A percentile compares a stretch with the other conserved stretches of the same genome.
Conservation (phyloP, 2,888 invertebrate species). For the Thereva nobilitata region DNA sequence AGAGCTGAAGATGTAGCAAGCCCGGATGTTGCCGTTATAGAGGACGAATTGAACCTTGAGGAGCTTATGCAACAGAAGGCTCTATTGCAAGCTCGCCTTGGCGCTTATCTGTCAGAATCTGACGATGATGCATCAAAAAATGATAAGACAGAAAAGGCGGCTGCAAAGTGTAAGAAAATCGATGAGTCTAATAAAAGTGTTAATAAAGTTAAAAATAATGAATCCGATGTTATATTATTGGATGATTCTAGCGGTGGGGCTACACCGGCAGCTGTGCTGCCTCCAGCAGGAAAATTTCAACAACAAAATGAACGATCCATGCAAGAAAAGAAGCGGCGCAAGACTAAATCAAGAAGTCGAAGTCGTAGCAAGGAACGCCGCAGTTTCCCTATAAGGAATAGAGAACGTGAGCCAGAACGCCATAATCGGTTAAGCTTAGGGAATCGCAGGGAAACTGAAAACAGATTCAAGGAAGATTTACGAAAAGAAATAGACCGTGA, state of each 20-base stretch:
- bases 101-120: constrained; percentile 74
- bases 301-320: constrained; percentile 34
- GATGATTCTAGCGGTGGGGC: constrained; percentile 69
- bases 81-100: constrained; percentile 74
- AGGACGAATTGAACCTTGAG: constrained; percentile 85
- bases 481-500: constrained; percentile 59
- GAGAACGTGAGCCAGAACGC: constrained; percentile 48
- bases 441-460: constrained; percentile 55
- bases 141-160: constrained; percentile 44
- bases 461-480: constrained; percentile 56
- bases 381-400: constrained; percentile 49
- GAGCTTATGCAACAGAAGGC: constrained; percentile 90
- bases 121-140: constrained; percentile 61
- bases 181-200: constrained; percentile 38
- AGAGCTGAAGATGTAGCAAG: constrained; percentile 65
- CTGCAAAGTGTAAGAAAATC: constrained; percentile 40
- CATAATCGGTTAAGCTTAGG: constrained; percentile 22
- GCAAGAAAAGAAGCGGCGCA: constrained; percentile 40
- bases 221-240: constrained; percentile 66
- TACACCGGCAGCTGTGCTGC: constrained; percentile 54
- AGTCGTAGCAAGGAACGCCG: constrained; percentile 50
- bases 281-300: constrained; percentile 46
- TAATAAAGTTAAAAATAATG: constrained; percentile 55
- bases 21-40: constrained; percentile 75
- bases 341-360: constrained; percentile 49